Percentiles rank a stretch among this genome's conserved stretches.
Evolutionary conservation across 2,797 vertebrate genomes (phyloP).

Genomic region (Acanthurus leucopareius): DNA sequence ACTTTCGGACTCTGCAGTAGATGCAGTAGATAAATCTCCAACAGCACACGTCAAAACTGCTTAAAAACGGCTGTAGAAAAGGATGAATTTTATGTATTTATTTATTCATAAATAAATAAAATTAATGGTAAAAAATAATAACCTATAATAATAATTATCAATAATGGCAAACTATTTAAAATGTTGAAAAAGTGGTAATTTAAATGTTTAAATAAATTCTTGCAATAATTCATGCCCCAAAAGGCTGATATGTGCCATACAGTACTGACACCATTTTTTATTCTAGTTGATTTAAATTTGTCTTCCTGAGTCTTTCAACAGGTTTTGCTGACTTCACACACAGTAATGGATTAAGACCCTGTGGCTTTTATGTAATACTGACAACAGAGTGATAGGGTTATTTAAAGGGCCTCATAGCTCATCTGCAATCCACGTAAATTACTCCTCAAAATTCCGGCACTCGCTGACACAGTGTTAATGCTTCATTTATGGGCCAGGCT

Average conservation of each 20-base stretch:
- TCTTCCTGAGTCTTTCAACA: neutral
- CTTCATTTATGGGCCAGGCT: conserved; percentile 25
- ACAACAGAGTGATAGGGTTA: conserved; percentile 19
- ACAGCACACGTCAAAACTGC: too few relatives aligned
- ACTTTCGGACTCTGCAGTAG: too few relatives aligned
- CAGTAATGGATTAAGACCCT: conserved; percentile 7
- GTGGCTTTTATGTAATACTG: conserved; percentile 5
- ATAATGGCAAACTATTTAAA: too few relatives aligned
- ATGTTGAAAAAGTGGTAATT: neutral
- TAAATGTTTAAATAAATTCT: neutral
- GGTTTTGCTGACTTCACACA: conserved; percentile 18
- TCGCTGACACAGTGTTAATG: conserved; percentile 18
- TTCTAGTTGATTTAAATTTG: neutral
- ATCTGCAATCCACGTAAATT: conserved; percentile 33
- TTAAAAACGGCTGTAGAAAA: too few relatives aligned
- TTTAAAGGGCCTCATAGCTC: conserved; percentile 30
- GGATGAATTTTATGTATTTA: too few relatives aligned
- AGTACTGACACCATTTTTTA: neutral
- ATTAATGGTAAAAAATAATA: too few relatives aligned
- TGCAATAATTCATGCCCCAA: rapidly evolving
- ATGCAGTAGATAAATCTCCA: too few relatives aligned
- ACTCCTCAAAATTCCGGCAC: conserved; percentile 16
- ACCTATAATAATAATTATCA: too few relatives aligned
- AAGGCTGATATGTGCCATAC: neutral
- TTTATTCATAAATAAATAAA: too few relatives aligned